Evolutionary conservation across 2,888 invertebrate species (phyloP), one percentile per base, ranked within the genome.

Genomic region (Heliconius hortense): DNA sequence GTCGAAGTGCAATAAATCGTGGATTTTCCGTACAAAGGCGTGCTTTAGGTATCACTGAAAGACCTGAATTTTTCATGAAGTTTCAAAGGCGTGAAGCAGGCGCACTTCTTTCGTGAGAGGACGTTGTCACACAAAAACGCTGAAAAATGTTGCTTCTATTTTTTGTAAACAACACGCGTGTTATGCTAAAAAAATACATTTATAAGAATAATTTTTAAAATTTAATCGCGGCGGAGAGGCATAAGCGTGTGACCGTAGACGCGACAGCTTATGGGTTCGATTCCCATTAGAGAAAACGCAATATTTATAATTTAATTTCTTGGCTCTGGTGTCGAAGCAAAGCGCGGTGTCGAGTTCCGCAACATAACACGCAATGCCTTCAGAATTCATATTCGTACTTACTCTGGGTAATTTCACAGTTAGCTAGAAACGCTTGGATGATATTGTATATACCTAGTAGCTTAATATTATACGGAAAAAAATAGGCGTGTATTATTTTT

Each of bases 61-160:
- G 80, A 84, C 85, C 88, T 91, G 90, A 89, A 90, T 91, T 87
- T 91, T 92, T 90, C 89, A 92, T 90, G 88, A 90, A 88, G 83
- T 88, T 85, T 89, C 89, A 90, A 89, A 90, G 86, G 87, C 88
- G 85, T 76, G 53, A 69, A 71, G 73, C 73, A 26, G 67, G 53
- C 48, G 72, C 73, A 73, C 72, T 74, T 75, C 62, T 70, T 72
- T 62, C 60, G 64, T 77, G 70, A 74, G 35, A 69, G 75, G 63
- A 67, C 70, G 69, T 63, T 62, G 69, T 70, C 64, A 68, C 68
- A 74, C 53, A 69, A 43, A 68, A 28, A 56, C 68, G 53, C 59
- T 67, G 66, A 64, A 77, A 77, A 74, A 76, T 63, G 48, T 76
- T 59, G 64, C 62, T 74, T 74, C 60, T 60, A 72, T 74, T 73